phyloP scores from a whole-genome alignment of 2,113 vertebrate genomes.

The Pelobates fuscus region DNA sequence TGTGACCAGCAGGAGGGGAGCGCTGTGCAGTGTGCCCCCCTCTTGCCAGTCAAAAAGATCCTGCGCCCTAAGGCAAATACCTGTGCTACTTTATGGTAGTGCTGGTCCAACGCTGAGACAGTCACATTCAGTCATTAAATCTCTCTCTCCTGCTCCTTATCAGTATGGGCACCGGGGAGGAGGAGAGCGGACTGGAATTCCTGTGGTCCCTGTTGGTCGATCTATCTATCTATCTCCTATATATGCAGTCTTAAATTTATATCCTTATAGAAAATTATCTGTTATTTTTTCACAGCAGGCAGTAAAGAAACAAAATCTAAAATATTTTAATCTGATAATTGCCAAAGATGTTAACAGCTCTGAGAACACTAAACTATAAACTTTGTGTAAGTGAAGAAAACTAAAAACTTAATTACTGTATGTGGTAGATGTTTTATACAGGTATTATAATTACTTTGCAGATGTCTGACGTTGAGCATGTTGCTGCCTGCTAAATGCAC shows the following conservation, averaged over 20 bases:
- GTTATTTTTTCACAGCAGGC: neutral
- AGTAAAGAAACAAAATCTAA: constrained; percentile 51
- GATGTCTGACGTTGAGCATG: constrained; percentile 56
- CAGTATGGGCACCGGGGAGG: no score
- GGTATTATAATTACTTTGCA: constrained; percentile 56
- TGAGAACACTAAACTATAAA: constrained; percentile 56
- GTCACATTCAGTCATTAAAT: no score
- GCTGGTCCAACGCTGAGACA: no score
- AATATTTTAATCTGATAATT: constrained; percentile 63
- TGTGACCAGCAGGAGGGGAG: no score
- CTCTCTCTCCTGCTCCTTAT: no score
- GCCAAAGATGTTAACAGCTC: constrained; percentile 52
- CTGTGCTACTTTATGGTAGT: no score
- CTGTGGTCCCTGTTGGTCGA: no score
- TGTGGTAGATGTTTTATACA: constrained; percentile 50
- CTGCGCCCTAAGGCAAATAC: no score
- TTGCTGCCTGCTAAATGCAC: constrained; percentile 57
- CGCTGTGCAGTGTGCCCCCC: no score
- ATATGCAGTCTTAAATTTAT: constrained; percentile 1
- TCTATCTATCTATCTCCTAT: no score
- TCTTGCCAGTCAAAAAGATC: no score
- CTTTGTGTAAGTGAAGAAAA: constrained; percentile 55
- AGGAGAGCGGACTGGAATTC: no score
- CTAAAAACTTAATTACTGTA: constrained; percentile 55
- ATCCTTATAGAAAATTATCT: neutral